Evolutionary conservation across 2,888 invertebrate species (phyloP), one percentile per base, ranked within the genome.

Genomic region (Venusia cambrica): DNA sequence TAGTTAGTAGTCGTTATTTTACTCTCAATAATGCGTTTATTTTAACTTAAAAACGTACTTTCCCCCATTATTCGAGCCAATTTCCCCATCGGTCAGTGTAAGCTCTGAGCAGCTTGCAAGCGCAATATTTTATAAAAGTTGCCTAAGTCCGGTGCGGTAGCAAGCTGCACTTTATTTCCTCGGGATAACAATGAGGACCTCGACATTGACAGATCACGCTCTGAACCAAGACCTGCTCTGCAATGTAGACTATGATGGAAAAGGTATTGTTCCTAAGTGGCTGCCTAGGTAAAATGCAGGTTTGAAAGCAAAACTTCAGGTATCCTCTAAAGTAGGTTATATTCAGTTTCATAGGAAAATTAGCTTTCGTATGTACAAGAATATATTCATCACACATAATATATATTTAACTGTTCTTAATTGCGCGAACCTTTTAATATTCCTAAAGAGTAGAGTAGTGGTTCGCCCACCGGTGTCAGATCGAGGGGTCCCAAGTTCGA

Each of bases 131-230:
- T 71, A 73, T 69, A 66, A 70, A 70, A 74, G 62, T 71, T 72
- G 51, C 56, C 57, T 41, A 46, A 57, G 62, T 66, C 62, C 51
- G 16, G 38, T 42, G 40, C 29, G 46, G 54, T 48, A 52, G 60
- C 61, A 62, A 55, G 48, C 57, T 70, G 71, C 70, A 65, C 67
- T 73, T 69, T 65, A 73, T 75, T 75, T 66, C 59, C 60, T 51
- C 51, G 57, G 54, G 64, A 61, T 75, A 78, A 80, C 79, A 80
- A 79, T 77, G 70, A 62, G 62, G 50, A 35, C 38, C 46, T 46
- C 45, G 79, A 80, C 80, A 60, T 70, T 78, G 81, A 80, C 69
- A 55, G 75, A 80, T 80, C 65, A 63, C 35, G 35, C 25, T 38
- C 22, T 38, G 35, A 38, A 43, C 38, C 31, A 31, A 34, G 30